Evolutionary conservation across 2,113 vertebrate genomes (phyloP), one percentile per base, ranked within the genome.

Genomic region (Syngnathus typhle): DNA sequence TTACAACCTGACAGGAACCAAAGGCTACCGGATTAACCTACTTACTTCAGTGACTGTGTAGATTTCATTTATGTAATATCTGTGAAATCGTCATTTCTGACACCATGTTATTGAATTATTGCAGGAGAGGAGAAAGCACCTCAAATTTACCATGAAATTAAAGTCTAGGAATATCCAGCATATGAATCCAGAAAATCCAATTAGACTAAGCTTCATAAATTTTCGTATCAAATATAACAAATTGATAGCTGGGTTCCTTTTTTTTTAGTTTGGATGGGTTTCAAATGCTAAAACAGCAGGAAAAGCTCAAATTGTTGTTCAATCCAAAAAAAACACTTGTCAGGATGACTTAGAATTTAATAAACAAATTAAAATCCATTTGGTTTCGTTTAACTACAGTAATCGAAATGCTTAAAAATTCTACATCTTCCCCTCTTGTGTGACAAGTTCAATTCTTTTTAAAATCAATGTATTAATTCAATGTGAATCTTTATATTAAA

Each of bases 1-100:
- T 82, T 75, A 68, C 71, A 72, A 49, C 32, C 4, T 47, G 58
- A 67, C 68, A 16, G 12, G 23, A 11, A 36, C 49, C 59, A 63
- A 63, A 74, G 52, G 68, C 59, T 23, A 12, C n/a, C 58, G 70
- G 61, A 65, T 47, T 32, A 59, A 19, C 47, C 39, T 62, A 41
- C 60, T 10, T 23, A n/a, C 39, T 62, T 23, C 27, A 32, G 16
- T n/a, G 49, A 52, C 27, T 58, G 55, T 19, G 49, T 21, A 8
- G 11, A 19, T 37, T 59, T 59, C 16, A 19, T 38, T 38, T 38
- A 38, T 19, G 60, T 44, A 56, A 56, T 27, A 60, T 21, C 32
- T 11, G 37, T n/a, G 59, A 39, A 39, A 38, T n/a, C 8, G 41
- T 37, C 12, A 19, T 4, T n/a, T 41, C 38, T 38, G 9, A 41